Evolutionary conservation across 2,888 invertebrate species (phyloP), one percentile per base, ranked within the genome.

Genomic region (Schizotus pectinicornis): DNA sequence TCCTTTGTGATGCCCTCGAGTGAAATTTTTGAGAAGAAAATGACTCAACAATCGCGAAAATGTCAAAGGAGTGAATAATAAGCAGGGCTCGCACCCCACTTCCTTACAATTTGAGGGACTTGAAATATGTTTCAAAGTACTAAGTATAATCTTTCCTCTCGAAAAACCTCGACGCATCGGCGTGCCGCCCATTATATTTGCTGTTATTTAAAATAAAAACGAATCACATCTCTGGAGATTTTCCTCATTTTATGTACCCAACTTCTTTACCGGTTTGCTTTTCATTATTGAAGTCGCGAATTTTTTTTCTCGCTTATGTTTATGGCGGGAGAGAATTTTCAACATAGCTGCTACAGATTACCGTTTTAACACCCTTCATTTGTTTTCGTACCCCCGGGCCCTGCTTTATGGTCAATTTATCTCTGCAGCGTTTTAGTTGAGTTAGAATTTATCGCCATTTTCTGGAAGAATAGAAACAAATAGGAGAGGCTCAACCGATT

Each of bases 391-490:
- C 35, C 35, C 30, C 35, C 30, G 12, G 9, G 35, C 51, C 13
- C 42, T 49, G 42, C 51, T 51, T 51, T 36, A 41, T 37, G 13
- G 9, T 43, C 35, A 12, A 51, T 51, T 51, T 51, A 51, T 51
- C 51, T 34, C 34, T 13, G 22, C 22, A 36, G 31, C 22, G 34
- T 35, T 50, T 5, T 35, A 34, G 48, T 48, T 48, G 31, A 48
- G 37, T 48, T 38, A 38, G 31, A 48, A 48, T 48, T 48, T 48
- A 41, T 41, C 33, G 50, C 30, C 11, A 41, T 50, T 39, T 41
- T 9, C 13, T 22, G 14, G 12, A 50, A 50, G 50, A 41, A 50
- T 50, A 13, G 49, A 39, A 50, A 41, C 36, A 50, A 50, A 41
- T 42, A 35, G 41, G 6, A 13, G n/a, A 11, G 1, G 1, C 37